phyloP scores from a whole-genome alignment of 2,113 vertebrate genomes.

The Callocephalon fimbriatum region DNA sequence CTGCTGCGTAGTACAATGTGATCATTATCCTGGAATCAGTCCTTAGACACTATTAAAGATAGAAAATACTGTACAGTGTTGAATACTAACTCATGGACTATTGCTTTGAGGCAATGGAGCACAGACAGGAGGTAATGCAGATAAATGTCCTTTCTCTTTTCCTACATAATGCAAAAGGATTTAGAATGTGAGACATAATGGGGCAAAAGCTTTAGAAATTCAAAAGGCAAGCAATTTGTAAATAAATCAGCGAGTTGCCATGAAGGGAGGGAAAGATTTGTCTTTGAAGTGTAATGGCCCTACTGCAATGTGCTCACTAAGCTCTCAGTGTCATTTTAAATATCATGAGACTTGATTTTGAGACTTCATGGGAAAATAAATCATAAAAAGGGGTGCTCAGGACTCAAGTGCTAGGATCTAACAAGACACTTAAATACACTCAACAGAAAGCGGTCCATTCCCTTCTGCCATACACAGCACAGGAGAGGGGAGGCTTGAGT shows the following conservation, averaged over 20 bases:
- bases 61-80: not conserved
- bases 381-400: not conserved
- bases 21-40: not conserved
- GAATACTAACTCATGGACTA: not conserved
- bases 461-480: not conserved
- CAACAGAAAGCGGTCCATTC: not conserved
- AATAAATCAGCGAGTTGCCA: constrained; percentile 7
- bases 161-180: not conserved
- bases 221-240: not conserved
- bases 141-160: not conserved
- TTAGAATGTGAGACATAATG: not conserved
- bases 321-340: constrained; percentile 1
- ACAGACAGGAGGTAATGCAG: not conserved
- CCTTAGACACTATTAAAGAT: not conserved
- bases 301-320: not conserved
- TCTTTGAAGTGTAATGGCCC: not conserved
- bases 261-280: not conserved
- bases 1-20: not conserved
- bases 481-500: not conserved
- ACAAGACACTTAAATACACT: not conserved
- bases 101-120: not conserved
- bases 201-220: constrained; percentile 3
- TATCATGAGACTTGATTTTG: not conserved
- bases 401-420: not conserved
- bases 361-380: constrained; percentile 5